These are phyloP conservation scores for Crotalus tigris DNA, from an alignment of 2,113 vertebrate species.

Conservation along the genomic window DNA sequence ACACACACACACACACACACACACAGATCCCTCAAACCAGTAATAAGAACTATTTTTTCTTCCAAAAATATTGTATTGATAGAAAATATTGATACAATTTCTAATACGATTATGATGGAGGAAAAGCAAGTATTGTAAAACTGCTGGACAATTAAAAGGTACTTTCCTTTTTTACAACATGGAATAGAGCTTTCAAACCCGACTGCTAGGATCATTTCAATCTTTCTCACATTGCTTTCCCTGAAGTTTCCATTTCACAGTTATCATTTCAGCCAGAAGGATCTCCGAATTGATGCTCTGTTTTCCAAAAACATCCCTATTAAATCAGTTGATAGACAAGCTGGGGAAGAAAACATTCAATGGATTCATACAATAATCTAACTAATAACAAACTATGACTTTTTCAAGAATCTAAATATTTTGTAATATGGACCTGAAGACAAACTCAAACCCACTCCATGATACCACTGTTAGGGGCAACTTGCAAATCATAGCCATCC, in stretches of 20 bases:
- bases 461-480: not conserved
- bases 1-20: not conserved
- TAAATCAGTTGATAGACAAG: not conserved
- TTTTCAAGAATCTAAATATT: not conserved
- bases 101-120: not conserved
- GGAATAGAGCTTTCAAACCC: not conserved
- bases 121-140: not conserved
- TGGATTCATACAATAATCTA: not conserved
- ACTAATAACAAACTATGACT: not conserved
- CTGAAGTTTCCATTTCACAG: not conserved
- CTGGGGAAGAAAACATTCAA: not conserved
- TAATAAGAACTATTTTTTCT: not conserved
- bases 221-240: not conserved
- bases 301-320: not conserved
- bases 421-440: not conserved
- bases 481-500: not conserved
- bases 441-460: not conserved
- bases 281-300: not conserved
- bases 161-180: not conserved
- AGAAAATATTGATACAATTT: not conserved
- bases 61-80: not conserved
- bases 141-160: not conserved
- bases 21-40: not conserved
- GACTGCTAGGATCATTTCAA: not conserved
- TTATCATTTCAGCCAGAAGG: not conserved